Percentiles rank a stretch among this genome's conserved stretches.
Conservation (phyloP, 2,888 invertebrate genomes). For the Schrankia costaestrigalis region DNA sequence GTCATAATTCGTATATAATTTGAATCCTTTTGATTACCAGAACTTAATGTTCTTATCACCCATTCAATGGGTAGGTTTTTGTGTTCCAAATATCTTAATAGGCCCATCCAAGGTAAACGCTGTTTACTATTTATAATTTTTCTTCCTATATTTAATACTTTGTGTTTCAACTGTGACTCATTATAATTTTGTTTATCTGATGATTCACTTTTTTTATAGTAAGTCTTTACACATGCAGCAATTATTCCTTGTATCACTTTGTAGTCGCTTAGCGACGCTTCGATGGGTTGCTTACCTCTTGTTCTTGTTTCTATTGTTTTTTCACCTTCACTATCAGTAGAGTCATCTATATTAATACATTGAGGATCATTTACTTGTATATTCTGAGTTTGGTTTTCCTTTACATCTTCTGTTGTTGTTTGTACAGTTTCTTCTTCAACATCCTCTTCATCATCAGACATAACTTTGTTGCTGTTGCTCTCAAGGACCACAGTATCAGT, state of each 20-base stretch:
- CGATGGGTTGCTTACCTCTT: slow-evolving; percentile 13
- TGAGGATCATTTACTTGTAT: slow-evolving; percentile 25
- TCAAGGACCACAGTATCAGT: slow-evolving; percentile 43
- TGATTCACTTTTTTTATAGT: slow-evolving; percentile 34
- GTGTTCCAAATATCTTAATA: slow-evolving; percentile 60
- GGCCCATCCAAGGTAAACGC: slow-evolving; percentile 51
- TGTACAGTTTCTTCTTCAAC: slow-evolving; percentile 3
- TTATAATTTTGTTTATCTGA: slow-evolving; percentile 16
- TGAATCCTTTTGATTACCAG: slow-evolving; percentile 22
- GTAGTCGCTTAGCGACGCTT: slow-evolving; percentile 26
- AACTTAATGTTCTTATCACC: slow-evolving; percentile 33
- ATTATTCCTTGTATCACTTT: slow-evolving; percentile 51
- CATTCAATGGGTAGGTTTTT: slow-evolving; percentile 57
- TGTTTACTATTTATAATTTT: slow-evolving; percentile 56
- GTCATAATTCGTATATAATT: slow-evolving; percentile 52
- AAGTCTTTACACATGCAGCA: slow-evolving; percentile 46
- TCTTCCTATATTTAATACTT: slow-evolving; percentile 64
- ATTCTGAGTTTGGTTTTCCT: slow-evolving; percentile 2
- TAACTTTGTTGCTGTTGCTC: slow-evolving; percentile 20
- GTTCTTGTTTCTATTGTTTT: slow-evolving; percentile 13
- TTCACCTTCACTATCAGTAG: slow-evolving; percentile 44
- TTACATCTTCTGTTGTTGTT: slow-evolving; percentile 4
- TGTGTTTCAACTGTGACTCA: slow-evolving; percentile 54
- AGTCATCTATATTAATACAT: slow-evolving; percentile 58
- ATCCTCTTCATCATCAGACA: slow-evolving; percentile 15